phyloP scores from a whole-genome alignment of 1,140 invertebrate species.

The Neodiprion fabricii region DNA sequence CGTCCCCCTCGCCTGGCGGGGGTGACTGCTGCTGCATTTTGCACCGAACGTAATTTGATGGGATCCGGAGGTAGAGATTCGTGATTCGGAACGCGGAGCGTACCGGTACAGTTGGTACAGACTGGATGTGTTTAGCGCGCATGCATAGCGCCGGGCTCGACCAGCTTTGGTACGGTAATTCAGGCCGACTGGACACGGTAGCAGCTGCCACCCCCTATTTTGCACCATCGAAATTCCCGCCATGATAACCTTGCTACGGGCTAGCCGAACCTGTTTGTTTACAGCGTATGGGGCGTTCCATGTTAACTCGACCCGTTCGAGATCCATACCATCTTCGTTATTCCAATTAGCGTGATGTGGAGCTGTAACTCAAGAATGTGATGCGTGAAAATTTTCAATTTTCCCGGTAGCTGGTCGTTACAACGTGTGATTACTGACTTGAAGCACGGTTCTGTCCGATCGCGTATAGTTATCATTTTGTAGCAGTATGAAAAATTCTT shows the following conservation, averaged over 20 bases:
- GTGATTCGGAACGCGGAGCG: neutral
- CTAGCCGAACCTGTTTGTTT: no score
- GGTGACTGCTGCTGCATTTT: neutral
- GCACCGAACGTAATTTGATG: constrained; percentile 1
- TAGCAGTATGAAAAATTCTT: no score
- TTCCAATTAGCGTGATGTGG: no score
- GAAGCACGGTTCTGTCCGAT: no score
- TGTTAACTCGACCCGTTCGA: no score
- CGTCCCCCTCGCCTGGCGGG: neutral
- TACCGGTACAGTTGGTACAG: neutral
- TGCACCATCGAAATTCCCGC: constrained; percentile 4
- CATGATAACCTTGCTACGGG: neutral
- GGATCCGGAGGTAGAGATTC: neutral
- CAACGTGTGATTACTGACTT: no score
- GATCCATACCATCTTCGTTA: no score
- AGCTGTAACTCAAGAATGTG: no score
- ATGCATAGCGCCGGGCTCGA: neutral
- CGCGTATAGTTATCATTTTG: no score
- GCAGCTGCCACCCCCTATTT: neutral
- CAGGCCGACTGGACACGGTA: neutral
- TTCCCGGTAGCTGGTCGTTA: no score
- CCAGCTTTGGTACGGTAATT: neutral
- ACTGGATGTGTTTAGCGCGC: neutral
- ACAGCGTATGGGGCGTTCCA: no score
- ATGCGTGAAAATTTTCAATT: no score